Conservation (phyloP, 2,888 invertebrate species). For the Eupelmus urozonus region DNA sequence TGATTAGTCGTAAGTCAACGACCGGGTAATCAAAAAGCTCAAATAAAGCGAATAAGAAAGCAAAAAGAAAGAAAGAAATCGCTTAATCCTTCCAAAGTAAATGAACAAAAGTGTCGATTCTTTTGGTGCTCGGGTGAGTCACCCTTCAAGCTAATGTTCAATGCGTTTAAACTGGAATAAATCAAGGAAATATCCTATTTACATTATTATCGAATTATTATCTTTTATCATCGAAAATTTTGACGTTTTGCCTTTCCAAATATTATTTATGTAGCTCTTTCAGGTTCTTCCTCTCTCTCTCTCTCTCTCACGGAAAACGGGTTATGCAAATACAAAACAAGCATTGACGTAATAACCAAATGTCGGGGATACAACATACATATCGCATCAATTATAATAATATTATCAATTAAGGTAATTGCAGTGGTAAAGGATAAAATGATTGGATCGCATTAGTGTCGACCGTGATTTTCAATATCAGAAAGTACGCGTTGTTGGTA, state of each 20-base stretch:
- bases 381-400: background rate
- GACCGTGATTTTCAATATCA: background rate
- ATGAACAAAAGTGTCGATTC: constrained; percentile 19
- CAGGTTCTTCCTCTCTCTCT: background rate
- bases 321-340: background rate
- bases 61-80: constrained; percentile 11
- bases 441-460: background rate
- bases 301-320: background rate
- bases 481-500: background rate
- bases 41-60: background rate
- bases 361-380: background rate
- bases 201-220: constrained; percentile 15
- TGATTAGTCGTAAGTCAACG: constrained; percentile 17
- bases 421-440: background rate
- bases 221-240: too few relatives aligned
- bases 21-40: constrained; percentile 14
- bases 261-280: background rate
- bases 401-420: constrained; percentile 15
- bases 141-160: constrained; percentile 1
- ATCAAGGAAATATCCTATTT: constrained; percentile 35
- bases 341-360: background rate
- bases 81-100: constrained; percentile 13
- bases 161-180: constrained; percentile 10
- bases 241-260: too few relatives aligned
- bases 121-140: constrained; percentile 26